These are phyloP conservation scores for Panorpa germanica DNA, from an alignment of 2,888 invertebrate species.

Conservation along the genomic window DNA sequence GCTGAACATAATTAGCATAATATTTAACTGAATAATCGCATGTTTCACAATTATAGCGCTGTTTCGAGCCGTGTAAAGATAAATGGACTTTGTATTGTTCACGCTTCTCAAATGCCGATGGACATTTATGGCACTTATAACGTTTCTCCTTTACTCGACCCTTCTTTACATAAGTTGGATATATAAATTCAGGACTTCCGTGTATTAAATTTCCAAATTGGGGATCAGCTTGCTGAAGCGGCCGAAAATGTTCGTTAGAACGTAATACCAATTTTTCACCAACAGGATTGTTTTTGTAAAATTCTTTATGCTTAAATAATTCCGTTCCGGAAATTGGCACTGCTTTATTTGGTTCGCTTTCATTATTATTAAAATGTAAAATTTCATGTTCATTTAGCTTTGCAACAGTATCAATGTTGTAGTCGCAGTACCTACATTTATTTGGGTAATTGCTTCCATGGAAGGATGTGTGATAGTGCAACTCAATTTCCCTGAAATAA, in stretches of 20 bases:
- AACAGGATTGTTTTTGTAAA: slow-evolving; percentile 31
- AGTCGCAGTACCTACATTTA: slow-evolving; percentile 51
- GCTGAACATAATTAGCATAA: slow-evolving; percentile 68
- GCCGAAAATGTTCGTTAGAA: slow-evolving; percentile 32
- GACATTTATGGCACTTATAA: slow-evolving; percentile 71
- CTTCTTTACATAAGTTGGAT: slow-evolving; percentile 54
- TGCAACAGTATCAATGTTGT: slow-evolving; percentile 45
- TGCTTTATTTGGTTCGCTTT: slow-evolving; percentile 29
- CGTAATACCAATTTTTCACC: slow-evolving; percentile 29
- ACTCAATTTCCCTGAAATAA: slow-evolving; percentile 51
- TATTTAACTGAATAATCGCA: slow-evolving; percentile 82
- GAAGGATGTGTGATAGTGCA: slow-evolving; percentile 47
- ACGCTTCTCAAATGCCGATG: slow-evolving; percentile 71
- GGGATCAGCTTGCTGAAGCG: slow-evolving; percentile 36
- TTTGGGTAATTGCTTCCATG: slow-evolving; percentile 43
- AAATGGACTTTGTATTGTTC: slow-evolving; percentile 70
- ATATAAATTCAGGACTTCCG: slow-evolving; percentile 58
- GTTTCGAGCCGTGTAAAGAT: slow-evolving; percentile 65
- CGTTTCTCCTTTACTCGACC: slow-evolving; percentile 56
- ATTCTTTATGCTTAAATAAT: slow-evolving; percentile 40
- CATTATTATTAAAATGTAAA: slow-evolving; percentile 28
- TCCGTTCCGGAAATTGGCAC: slow-evolving; percentile 45
- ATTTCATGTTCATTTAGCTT: slow-evolving; percentile 46
- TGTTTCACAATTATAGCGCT: slow-evolving; percentile 61
- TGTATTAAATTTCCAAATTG: slow-evolving; percentile 49